A percentile compares a stretch with the other conserved stretches of the same genome.
Evolutionary conservation across 2,113 vertebrate genomes (phyloP).

Genomic region (Apeltes quadracus): DNA sequence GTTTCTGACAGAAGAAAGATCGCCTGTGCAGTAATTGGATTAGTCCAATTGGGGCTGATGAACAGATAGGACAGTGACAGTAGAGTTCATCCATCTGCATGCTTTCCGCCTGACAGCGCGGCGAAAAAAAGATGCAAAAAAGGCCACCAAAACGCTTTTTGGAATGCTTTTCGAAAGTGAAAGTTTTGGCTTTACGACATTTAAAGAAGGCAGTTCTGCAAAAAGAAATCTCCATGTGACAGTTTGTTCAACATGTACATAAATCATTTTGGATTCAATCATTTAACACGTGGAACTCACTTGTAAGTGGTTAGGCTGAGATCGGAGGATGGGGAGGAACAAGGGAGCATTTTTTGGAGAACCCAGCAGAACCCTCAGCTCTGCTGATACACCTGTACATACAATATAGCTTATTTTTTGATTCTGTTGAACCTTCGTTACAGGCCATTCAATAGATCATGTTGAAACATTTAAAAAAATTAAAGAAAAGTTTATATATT

Average conservation of each 20-base stretch:
- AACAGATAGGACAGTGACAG: constrained; percentile 66
- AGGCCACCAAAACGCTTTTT: constrained; percentile 33
- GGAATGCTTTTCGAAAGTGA: constrained; percentile 21
- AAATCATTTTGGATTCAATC: constrained; percentile 43
- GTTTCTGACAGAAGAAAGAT: constrained; percentile 73
- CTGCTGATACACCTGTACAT: constrained; percentile 77
- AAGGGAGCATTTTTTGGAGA: constrained; percentile 35
- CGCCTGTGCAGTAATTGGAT: constrained; percentile 70
- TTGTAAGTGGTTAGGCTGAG: constrained; percentile 29
- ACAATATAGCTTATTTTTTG: constrained; percentile 85
- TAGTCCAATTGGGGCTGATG: constrained; percentile 62
- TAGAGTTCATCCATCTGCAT: constrained; percentile 67
- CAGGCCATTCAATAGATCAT: constrained; percentile 76
- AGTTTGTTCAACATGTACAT: constrained; percentile 68
- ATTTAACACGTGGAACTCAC: constrained; percentile 50
- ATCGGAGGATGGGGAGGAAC: constrained; percentile 39
- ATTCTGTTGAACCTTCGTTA: constrained; percentile 81
- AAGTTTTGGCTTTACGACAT: constrained; percentile 36
- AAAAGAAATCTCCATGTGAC: constrained; percentile 51
- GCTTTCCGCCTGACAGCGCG: constrained; percentile 55
- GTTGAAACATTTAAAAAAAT: constrained; percentile 63
- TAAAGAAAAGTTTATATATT: constrained; percentile 80
- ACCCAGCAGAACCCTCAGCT: constrained; percentile 55
- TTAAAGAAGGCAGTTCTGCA: constrained; percentile 49
- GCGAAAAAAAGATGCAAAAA: constrained; percentile 22